Percentiles rank a stretch among this genome's conserved stretches.
These are phyloP conservation scores for Azorinus chamasolen DNA, from an alignment of 2,888 invertebrate species.

Conservation along the genomic window DNA sequence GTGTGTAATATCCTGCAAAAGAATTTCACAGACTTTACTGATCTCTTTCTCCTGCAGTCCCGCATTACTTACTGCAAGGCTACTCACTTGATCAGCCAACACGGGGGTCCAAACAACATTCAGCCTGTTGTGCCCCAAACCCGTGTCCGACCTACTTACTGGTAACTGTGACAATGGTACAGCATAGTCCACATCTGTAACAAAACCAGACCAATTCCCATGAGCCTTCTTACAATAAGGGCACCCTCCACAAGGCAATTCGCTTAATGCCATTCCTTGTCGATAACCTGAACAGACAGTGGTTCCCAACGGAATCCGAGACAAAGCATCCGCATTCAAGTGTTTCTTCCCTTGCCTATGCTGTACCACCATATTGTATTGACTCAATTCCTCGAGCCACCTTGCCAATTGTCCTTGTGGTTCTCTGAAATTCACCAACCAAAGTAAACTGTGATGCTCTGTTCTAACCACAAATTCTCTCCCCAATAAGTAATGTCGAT, in stretches of 20 bases:
- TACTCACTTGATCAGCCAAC: too few species aligned
- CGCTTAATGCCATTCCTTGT: background rate
- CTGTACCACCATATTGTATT: conserved; percentile 3
- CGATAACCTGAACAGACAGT: background rate
- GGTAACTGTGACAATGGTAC: too few species aligned
- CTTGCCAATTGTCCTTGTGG: conserved; percentile 56
- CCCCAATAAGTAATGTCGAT: conserved; percentile 55
- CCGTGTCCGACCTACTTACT: too few species aligned
- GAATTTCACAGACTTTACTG: too few species aligned
- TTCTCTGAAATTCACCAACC: conserved; percentile 57
- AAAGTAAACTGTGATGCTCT: conserved; percentile 56
- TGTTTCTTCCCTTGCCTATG: conserved; percentile 1
- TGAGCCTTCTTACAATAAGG: conserved; percentile 6
- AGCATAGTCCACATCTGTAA: conserved; percentile 5
- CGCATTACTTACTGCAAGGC: too few species aligned
- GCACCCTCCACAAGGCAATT: conserved; percentile 2
- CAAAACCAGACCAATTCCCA: conserved; percentile 7
- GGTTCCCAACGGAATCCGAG: background rate
- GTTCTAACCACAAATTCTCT: conserved; percentile 44
- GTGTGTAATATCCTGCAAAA: too few species aligned
- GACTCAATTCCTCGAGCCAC: too few species aligned
- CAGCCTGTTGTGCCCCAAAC: too few species aligned
- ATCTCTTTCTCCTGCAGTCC: too few species aligned
- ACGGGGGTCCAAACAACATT: too few species aligned
- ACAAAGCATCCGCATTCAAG: background rate